Evolutionary conservation across 1,140 invertebrate genomes (phyloP).

Genomic region (Chymomyza costata): DNA sequence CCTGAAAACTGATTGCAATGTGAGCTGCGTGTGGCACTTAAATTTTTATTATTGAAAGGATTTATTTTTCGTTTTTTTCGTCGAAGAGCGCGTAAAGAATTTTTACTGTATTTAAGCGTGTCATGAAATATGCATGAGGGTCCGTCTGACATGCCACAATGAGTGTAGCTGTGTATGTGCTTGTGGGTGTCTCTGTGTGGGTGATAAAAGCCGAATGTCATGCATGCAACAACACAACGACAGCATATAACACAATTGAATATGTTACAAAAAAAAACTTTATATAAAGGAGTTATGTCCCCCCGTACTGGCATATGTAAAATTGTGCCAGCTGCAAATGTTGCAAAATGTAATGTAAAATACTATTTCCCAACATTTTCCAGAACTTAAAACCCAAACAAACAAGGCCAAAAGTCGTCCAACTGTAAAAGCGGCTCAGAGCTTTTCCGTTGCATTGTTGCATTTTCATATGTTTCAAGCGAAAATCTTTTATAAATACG

Average conservation of each 20-base stretch:
- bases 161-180: too few relatives aligned
- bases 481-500: background rate
- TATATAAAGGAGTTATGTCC: too few relatives aligned
- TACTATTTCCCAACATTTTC: too few relatives aligned
- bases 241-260: constrained; percentile 18
- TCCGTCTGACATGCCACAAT: constrained; percentile 46
- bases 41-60: constrained; percentile 48
- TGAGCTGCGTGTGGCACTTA: constrained; percentile 54
- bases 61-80: too few relatives aligned
- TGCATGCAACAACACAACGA: constrained; percentile 24
- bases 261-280: constrained; percentile 13
- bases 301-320: too few relatives aligned
- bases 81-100: constrained; percentile 22
- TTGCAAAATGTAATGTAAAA: too few relatives aligned
- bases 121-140: constrained; percentile 66
- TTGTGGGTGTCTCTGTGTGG: background rate
- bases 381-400: constrained; percentile 5
- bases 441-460: background rate
- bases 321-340: too few relatives aligned
- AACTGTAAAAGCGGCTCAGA: constrained; percentile 67
- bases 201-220: constrained; percentile 26
- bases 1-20: constrained; percentile 55
- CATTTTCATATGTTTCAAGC: too few relatives aligned
- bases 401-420: constrained; percentile 62
- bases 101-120: constrained; percentile 44